Base-by-base conservation (phyloP, 2,888 invertebrate species). In the Pachycephus smyrnensis region DNA sequence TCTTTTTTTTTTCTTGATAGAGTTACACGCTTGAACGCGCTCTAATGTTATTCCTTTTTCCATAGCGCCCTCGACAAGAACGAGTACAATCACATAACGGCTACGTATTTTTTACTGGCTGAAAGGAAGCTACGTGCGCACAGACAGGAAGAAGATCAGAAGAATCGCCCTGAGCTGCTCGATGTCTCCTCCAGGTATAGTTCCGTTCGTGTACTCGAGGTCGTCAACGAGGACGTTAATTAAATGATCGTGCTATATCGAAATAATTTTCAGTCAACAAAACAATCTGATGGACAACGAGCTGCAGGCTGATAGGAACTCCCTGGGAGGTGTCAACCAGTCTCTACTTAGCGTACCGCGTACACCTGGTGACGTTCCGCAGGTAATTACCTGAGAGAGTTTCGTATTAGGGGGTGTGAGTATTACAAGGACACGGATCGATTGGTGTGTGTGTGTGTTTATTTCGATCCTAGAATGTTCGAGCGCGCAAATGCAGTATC, bases 1-100 rank as follows among this genome's bases (percentile, higher is more conserved):
- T 75, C 40, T 74, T 6, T 55, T 77, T 68, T n/a, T n/a, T 55
- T 68, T 71, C 55, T n/a, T 11, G 68, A 30, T 33, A 32, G 32
- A 76, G 15, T 73, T 74, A 33, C 32, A 37, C 68, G n/a, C 36
- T 32, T 32, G 33, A 23, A 31, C 23, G 40, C 40, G 6, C 40
- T 55, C 23, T 55, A 23, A 55, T 55, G 11, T 75, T 69, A 12
- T 71, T 69, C 74, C 32, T 79, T 82, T 76, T 80, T 84, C 91
- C 91, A 37, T 90, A 97, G 97, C 83, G 96, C 98, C 78, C 93
- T 99, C 88, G 98, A 98, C 90, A 96, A 96, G 90, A 97, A 99
- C 92, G 98, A 98, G 90, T 99, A 99, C 92, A 98, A 98, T 93
- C 98, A 99, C 92, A 96, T 99, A 88, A 99, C 99, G 40, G 99